Conservation (phyloP, 2,888 invertebrate species). For the Nomada ruficornis region DNA sequence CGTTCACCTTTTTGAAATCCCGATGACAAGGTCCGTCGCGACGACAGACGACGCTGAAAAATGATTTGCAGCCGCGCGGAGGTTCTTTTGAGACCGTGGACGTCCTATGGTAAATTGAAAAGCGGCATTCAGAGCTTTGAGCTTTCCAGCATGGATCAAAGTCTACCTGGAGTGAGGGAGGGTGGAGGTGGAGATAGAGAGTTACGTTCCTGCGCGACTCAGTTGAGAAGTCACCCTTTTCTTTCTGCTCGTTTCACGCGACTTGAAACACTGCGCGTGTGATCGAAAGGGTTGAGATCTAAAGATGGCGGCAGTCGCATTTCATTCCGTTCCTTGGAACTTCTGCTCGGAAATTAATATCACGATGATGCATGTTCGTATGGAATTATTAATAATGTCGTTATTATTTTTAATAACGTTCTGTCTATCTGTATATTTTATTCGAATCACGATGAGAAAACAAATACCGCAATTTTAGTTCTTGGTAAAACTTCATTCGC, state of each 20-base stretch:
- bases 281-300: background rate
- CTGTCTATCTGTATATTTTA: too few relatives aligned
- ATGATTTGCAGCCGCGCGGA: slow-evolving; percentile 30
- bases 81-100: slow-evolving; percentile 32
- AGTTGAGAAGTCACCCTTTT: background rate
- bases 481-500: too few relatives aligned
- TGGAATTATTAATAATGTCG: too few relatives aligned
- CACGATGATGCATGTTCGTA: too few relatives aligned
- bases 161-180: slow-evolving; percentile 35
- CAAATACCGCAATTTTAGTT: too few relatives aligned
- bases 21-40: slow-evolving; percentile 36
- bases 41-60: slow-evolving; percentile 25
- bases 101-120: slow-evolving; percentile 52
- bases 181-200: background rate
- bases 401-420: too few relatives aligned
- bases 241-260: slow-evolving; percentile 5
- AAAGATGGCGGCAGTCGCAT: too few relatives aligned
- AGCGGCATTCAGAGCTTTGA: slow-evolving; percentile 37
- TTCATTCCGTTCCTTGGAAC: too few relatives aligned
- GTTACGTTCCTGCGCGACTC: background rate
- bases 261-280: background rate
- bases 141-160: slow-evolving; percentile 38
- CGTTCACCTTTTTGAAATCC: slow-evolving; percentile 11
- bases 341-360: too few relatives aligned
- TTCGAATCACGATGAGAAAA: too few relatives aligned